phyloP scores from a whole-genome alignment of 2,797 vertebrate species.

The Eutrigla gurnardus region DNA sequence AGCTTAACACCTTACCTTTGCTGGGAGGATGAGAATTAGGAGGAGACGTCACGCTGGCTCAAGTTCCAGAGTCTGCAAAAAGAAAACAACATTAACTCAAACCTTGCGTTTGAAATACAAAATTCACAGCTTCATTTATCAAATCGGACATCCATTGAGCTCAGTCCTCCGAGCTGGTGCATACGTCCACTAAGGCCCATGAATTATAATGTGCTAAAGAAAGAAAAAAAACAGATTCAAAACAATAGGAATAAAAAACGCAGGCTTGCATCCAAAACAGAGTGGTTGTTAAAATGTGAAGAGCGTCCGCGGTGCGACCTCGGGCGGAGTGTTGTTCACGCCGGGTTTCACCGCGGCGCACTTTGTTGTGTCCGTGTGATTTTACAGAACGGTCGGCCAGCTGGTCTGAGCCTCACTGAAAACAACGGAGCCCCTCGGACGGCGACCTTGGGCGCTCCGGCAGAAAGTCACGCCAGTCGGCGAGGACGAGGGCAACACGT shows the following conservation, averaged over 20 bases:
- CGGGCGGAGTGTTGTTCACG: constrained; percentile 47
- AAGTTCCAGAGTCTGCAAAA: constrained; percentile 54
- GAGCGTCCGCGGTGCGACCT: constrained; percentile 38
- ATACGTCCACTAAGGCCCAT: constrained; percentile 14
- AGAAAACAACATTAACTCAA: constrained; percentile 22
- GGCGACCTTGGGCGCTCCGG: constrained; percentile 27
- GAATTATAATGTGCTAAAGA: constrained; percentile 37
- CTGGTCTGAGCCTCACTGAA: constrained; percentile 27
- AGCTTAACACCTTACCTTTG: constrained; percentile 59
- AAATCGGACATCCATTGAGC: constrained; percentile 7
- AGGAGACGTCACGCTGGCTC: constrained; percentile 16
- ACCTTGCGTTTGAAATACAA: neutral
- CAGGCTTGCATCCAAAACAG: constrained; percentile 20
- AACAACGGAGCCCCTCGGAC: constrained; percentile 24
- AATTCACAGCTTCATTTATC: constrained; percentile 8
- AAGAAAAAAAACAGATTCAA: constrained; percentile 26
- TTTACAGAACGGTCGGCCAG: constrained; percentile 38
- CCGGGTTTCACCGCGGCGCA: constrained; percentile 40
- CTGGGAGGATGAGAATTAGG: constrained; percentile 13
- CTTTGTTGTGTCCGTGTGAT: constrained; percentile 35
- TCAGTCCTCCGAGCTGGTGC: neutral
- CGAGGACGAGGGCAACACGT: neutral
- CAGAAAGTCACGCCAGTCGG: constrained; percentile 9
- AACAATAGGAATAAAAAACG: constrained; percentile 46
- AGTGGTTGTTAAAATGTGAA: constrained; percentile 58